Evolutionary conservation across 2,113 vertebrate species (phyloP).

Genomic region (Carassius gibelio): DNA sequence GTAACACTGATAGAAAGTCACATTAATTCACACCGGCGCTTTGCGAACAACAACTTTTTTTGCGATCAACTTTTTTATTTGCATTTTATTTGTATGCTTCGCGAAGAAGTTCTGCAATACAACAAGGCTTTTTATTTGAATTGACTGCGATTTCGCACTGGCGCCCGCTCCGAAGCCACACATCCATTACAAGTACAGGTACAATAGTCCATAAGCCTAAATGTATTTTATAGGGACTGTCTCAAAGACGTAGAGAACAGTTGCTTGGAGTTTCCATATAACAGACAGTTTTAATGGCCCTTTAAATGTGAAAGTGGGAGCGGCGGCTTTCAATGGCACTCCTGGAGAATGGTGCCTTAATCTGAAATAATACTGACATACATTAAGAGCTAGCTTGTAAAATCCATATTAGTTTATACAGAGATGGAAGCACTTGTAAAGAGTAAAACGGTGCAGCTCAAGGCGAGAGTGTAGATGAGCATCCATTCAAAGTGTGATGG

Average conservation of each 20-base stretch:
- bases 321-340: conserved; percentile 3
- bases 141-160: conserved; percentile 32
- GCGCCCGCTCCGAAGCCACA: background rate
- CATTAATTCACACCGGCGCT: conserved; percentile 51
- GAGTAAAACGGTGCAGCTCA: background rate
- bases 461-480: conserved; percentile 3
- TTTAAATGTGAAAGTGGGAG: conserved; percentile 38
- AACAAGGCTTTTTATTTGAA: conserved; percentile 41
- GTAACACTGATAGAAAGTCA: background rate
- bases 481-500: background rate
- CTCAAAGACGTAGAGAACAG: conserved; percentile 25
- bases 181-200: conserved; percentile 15
- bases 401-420: conserved; percentile 32
- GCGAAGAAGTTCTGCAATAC: conserved; percentile 8
- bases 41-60: conserved; percentile 16
- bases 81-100: conserved; percentile 14
- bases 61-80: conserved; percentile 38
- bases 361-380: conserved; percentile 35
- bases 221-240: conserved; percentile 41
- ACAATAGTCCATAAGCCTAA: conserved; percentile 39
- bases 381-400: conserved; percentile 25
- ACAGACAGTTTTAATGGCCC: conserved; percentile 34
- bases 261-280: conserved; percentile 8
- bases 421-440: conserved; percentile 14
- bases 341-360: conserved; percentile 23